phyloP scores from a whole-genome alignment of 2,888 invertebrate genomes.

The Zygothrica quintamaculata region DNA sequence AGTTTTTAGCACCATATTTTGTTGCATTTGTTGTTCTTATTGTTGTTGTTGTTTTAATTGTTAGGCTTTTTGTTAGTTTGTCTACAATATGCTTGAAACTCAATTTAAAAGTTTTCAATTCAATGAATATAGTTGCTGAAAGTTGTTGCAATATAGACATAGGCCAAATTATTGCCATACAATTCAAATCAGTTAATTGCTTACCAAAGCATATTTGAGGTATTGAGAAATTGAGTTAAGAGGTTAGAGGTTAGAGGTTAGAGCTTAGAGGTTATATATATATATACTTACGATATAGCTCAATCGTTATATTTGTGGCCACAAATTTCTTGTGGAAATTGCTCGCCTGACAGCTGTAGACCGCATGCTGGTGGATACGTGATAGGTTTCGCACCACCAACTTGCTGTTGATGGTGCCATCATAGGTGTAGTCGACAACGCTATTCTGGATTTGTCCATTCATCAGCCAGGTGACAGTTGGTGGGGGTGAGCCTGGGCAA shows the following conservation, averaged over 20 bases:
- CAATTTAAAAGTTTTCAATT: slow-evolving; percentile 46
- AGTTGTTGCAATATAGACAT: slow-evolving; percentile 19
- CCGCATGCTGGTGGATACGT: slow-evolving; percentile 89
- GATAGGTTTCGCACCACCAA: slow-evolving; percentile 87
- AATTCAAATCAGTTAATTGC: no score
- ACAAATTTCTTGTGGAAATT: slow-evolving; percentile 87
- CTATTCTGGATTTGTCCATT: slow-evolving; percentile 86
- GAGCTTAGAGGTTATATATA: not conserved
- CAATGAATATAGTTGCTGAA: slow-evolving; percentile 21
- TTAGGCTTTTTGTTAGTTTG: slow-evolving; percentile 3
- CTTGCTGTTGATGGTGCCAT: slow-evolving; percentile 86
- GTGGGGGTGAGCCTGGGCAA: slow-evolving; percentile 88
- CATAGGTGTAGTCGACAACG: slow-evolving; percentile 84
- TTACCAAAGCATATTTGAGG: no score
- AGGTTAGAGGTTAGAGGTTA: no score
- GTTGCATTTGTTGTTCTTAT: slow-evolving; percentile 1
- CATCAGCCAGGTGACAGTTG: slow-evolving; percentile 91
- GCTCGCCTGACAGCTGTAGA: slow-evolving; percentile 91
- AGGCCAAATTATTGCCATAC: no score
- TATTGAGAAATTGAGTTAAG: no score
- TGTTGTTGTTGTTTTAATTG: slow-evolving; percentile 11
- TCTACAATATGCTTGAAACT: slow-evolving; percentile 38
- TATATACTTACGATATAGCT: slow-evolving; percentile 90
- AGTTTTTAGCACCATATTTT: slow-evolving; percentile 65
- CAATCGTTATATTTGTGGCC: slow-evolving; percentile 89